phyloP scores from a whole-genome alignment of 2,888 invertebrate species.

The Nemoura dubitans region DNA sequence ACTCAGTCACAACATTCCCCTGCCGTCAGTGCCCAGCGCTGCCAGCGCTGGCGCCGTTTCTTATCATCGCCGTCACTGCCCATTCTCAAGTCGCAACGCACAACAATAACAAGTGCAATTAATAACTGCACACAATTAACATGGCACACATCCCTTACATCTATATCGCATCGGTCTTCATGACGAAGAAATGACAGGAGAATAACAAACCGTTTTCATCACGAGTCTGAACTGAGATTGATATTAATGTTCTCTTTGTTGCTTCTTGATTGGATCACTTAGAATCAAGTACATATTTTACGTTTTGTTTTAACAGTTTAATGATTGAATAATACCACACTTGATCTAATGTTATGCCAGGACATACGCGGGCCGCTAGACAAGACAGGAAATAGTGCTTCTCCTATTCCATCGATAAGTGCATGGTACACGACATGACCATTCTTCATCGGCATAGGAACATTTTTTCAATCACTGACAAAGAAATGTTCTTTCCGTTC shows the following conservation, averaged over 20 bases:
- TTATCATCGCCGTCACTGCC: not conserved
- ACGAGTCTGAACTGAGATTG: not conserved
- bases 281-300: not conserved
- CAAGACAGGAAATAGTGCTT: not conserved
- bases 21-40: too few relatives aligned
- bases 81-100: not conserved
- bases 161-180: not conserved
- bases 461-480: not conserved
- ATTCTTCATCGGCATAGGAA: too few relatives aligned
- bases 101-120: not conserved
- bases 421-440: not conserved
- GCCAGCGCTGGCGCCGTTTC: too few relatives aligned
- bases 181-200: not conserved
- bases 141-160: not conserved
- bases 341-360: not conserved
- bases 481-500: not conserved
- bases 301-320: slow-evolving; percentile 14
- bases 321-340: slow-evolving; percentile 4
- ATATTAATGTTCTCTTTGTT: slow-evolving; percentile 22
- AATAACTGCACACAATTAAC: not conserved
- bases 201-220: slow-evolving; percentile 13
- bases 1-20: slow-evolving; percentile 22
- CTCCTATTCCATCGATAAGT: not conserved
- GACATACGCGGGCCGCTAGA: not conserved
- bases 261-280: slow-evolving; percentile 8